Evolutionary conservation across 2,888 invertebrate species (phyloP).

Genomic region (Isoperla grammatica): DNA sequence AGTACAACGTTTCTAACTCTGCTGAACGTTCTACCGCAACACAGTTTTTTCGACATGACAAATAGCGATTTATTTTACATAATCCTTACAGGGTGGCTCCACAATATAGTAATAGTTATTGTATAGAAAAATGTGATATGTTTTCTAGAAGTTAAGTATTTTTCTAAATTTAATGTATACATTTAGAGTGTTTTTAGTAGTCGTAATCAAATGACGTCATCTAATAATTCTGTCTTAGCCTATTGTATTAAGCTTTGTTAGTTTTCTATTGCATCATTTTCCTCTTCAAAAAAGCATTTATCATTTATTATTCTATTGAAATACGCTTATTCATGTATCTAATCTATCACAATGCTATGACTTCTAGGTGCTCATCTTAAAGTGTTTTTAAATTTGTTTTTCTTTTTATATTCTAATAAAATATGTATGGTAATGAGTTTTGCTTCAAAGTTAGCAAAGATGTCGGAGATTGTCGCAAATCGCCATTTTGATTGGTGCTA

Average conservation of each 20-base stretch:
- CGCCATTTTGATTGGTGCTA: not conserved
- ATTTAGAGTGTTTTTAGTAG: slow-evolving; percentile 21
- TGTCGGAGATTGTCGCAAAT: not conserved
- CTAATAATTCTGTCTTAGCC: slow-evolving; percentile 9
- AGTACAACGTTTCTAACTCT: slow-evolving; percentile 3
- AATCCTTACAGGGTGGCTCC: slow-evolving; percentile 3
- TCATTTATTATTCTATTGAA: slow-evolving; percentile 31
- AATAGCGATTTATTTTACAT: not conserved
- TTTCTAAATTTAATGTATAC: slow-evolving; percentile 24
- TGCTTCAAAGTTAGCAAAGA: slow-evolving; percentile 7
- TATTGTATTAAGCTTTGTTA: slow-evolving; percentile 23
- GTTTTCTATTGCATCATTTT: slow-evolving; percentile 20
- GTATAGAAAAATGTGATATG: slow-evolving; percentile 25
- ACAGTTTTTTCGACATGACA: not conserved
- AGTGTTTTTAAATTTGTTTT: slow-evolving; percentile 30
- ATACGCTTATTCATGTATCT: slow-evolving; percentile 25
- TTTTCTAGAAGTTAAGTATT: slow-evolving; percentile 26
- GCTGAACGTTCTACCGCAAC: too few species aligned
- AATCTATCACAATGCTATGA: slow-evolving; percentile 23
- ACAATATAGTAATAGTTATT: slow-evolving; percentile 9
- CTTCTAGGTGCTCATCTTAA: slow-evolving; percentile 29
- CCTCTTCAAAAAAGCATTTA: slow-evolving; percentile 22
- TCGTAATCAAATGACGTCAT: slow-evolving; percentile 9
- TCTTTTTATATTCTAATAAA: slow-evolving; percentile 8
- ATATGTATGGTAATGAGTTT: not conserved